Conservation (phyloP, 2,888 invertebrate species). For the Chelonus formosanus region DNA sequence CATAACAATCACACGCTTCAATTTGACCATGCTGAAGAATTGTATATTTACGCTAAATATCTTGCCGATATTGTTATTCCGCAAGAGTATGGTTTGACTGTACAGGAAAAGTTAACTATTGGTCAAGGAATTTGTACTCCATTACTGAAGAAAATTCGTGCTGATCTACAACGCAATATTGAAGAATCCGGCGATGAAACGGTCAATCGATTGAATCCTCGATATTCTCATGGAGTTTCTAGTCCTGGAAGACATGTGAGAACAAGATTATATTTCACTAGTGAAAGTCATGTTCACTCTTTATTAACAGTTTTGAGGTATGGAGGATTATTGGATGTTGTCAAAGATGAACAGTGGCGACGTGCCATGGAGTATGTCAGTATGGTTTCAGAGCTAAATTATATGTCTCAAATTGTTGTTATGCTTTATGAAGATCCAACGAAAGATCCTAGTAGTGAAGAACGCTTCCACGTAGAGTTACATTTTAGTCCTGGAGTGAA, state of each 20-base stretch:
- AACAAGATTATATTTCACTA: slow-evolving; percentile 98
- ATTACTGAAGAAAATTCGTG: slow-evolving; percentile 91
- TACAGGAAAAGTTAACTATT: slow-evolving; percentile 94
- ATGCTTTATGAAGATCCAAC: slow-evolving; percentile 99
- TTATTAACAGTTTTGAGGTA: slow-evolving; percentile 93
- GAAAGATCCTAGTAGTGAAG: slow-evolving; percentile 90
- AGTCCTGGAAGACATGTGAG: slow-evolving; percentile 98
- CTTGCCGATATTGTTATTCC: slow-evolving; percentile 99
- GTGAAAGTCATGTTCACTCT: slow-evolving; percentile 99
- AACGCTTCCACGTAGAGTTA: slow-evolving; percentile 96
- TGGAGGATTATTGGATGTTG: slow-evolving; percentile 86
- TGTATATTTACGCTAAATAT: slow-evolving; percentile 95
- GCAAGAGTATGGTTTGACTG: slow-evolving; percentile 96
- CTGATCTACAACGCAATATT: slow-evolving; percentile 93
- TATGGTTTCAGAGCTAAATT: slow-evolving; percentile 97
- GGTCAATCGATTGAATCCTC: slow-evolving; percentile 94
- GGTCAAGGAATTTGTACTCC: slow-evolving; percentile 98
- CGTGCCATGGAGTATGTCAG: slow-evolving; percentile 98
- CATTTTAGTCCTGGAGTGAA: slow-evolving; percentile 99
- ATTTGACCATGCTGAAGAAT: slow-evolving; percentile 89
- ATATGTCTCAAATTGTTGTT: slow-evolving; percentile 98
- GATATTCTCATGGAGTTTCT: slow-evolving; percentile 96
- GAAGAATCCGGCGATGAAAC: slow-evolving; percentile 92
- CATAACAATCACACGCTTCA: slow-evolving; percentile 97
- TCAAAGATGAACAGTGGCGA: slow-evolving; percentile 96